Evolutionary conservation across 1,140 invertebrate genomes (phyloP), one percentile per base, ranked within the genome.

Genomic region (Latrodectus geometricus): DNA sequence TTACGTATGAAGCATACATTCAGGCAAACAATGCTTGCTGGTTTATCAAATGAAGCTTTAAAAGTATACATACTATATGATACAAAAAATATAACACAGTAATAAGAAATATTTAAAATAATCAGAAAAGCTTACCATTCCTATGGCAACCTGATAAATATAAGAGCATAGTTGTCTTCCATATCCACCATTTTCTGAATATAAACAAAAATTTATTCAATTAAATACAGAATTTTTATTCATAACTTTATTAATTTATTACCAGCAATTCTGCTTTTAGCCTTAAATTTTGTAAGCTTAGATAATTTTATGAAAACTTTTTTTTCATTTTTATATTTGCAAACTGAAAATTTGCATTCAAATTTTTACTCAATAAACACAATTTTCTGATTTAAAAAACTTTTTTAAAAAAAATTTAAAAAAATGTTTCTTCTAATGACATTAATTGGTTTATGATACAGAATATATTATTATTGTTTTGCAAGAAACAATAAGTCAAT

Each of bases 81-180:
- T 1, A 35, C 5, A 35, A 1, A 35, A 35, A 35, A 35, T 3
- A 35, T 35, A 35, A 35, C 1, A 35, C 35, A 35, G 5, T 35
- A 35, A 35, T 35, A 35, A 35, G 1, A 35, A 35, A 35, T 35
- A 35, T 35, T 35, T 35, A 3, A 35, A 35, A 3, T 35, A 35
- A 35, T 35, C 35, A 23, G n/a, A 69, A 23, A 69, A 69, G 68
- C n/a, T 80, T 70, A 80, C 78, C 78, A 80, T 80, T 70, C 66
- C 78, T 70, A 70, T 20, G 8, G 78, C 78, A 20, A 80, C 78
- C 54, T 80, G 78, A 72, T 70, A n/a, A 54, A 80, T 70, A 52
- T 70, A 80, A 4, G 68, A 54, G n/a, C 50, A 20, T 23, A 80
- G 9, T 56, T 21, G 50, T 56, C 23, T 17, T 54, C 61, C 78